These are phyloP conservation scores for Neomorphus geoffroyi DNA, from an alignment of 2,797 vertebrate genomes.

Conservation along the genomic window DNA sequence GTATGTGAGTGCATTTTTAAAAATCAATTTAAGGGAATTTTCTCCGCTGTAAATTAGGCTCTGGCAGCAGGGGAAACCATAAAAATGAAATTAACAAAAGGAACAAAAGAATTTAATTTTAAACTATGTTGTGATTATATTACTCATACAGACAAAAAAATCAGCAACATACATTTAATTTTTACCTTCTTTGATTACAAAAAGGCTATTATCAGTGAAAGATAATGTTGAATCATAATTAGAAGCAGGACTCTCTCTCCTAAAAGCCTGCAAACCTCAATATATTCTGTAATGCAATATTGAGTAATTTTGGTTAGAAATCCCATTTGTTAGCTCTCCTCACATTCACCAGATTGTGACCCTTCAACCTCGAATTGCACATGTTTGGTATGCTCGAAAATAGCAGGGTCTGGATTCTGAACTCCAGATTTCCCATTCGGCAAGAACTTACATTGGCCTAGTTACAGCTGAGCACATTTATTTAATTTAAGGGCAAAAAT, in stretches of 20 bases:
- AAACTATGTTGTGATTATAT: constrained; percentile 5
- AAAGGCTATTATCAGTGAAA: constrained; percentile 45
- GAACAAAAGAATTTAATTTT: constrained; percentile 57
- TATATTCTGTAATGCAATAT: background rate
- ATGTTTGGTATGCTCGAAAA: background rate
- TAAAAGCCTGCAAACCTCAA: background rate
- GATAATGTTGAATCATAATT: constrained; percentile 20
- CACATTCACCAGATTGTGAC: background rate
- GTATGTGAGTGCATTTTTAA: constrained; percentile 16
- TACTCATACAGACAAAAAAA: constrained; percentile 9
- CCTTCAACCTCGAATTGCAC: background rate
- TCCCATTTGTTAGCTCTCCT: background rate
- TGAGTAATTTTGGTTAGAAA: background rate
- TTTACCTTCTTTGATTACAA: constrained; percentile 44
- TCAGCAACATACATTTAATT: background rate
- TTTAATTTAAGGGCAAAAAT: background rate
- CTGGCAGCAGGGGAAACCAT: constrained; percentile 34
- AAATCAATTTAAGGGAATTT: constrained; percentile 61
- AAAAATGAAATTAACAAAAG: constrained; percentile 52
- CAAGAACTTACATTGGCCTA: accelerated
- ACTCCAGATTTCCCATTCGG: background rate
- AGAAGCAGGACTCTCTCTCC: constrained; percentile 3
- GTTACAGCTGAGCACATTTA: background rate
- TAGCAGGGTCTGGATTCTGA: background rate
- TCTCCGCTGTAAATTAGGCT: constrained; percentile 38